Base-by-base conservation (phyloP, 64 coral and sea anemone species). In the Montipora capricornis region DNA sequence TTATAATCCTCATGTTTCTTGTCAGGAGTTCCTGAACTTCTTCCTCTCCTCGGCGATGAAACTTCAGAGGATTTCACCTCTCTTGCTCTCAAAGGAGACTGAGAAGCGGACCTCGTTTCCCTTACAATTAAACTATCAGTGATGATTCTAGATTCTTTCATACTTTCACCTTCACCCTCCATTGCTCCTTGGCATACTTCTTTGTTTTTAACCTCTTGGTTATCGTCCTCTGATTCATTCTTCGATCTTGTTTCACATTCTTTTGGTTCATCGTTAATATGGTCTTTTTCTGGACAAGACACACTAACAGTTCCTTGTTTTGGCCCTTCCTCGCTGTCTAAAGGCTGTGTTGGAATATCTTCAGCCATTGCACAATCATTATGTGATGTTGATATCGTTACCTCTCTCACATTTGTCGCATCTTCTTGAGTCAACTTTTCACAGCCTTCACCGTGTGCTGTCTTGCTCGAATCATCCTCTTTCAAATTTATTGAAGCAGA, bases 1-100 rank as follows among this genome's bases (percentile, higher is more conserved):
- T 86, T 86, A 86, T 78, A 78, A 78, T 86, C 82, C 45, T 86
- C 66, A 0, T 66, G 45, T 19, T 86, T 86, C 71, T 47, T 73
- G 61, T 86, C 82, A 20, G 82, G 82, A 5, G 82, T 86, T 49
- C 66, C 46, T 9, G 66, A 86, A 50, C 64, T 86, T 50, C 82
- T 70, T 4, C 81, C 59, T 19, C 67, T 86, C 82, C 82, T 50
- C 20, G 82, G 64, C 20, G 82, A 86, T 14, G 66, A 4, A 6
- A 24, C 66, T 50, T 86, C 82, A 71, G 66, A 5, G 16, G 64
- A 46, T 71, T 71, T 71, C 15, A 68, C 47, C n/a, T 71, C 82
- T 73, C 82, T 86, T 49, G 19, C 8, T 51, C 67, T 71, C 17
- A 86, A 17, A 10, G 82, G 82, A 73, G 82, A 86, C 5, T 20